Evolutionary conservation across 2,888 invertebrate genomes (phyloP).

Genomic region (Agrochola lota): DNA sequence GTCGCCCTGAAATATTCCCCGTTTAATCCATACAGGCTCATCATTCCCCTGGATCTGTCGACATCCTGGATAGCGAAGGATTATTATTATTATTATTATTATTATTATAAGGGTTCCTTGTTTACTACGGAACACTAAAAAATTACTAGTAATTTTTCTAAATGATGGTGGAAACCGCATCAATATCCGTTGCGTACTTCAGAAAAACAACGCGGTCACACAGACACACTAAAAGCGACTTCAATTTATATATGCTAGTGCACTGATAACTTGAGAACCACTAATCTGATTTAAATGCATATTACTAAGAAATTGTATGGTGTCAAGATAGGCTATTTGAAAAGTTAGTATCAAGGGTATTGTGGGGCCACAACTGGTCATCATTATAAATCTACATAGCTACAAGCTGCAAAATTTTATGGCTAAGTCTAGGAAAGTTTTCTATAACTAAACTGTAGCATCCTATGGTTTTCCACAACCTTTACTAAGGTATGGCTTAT

Average conservation of each 20-base stretch:
- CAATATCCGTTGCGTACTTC: not conserved
- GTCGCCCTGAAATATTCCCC: no score
- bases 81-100: no score
- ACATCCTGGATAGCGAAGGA: no score
- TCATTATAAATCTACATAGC: not conserved
- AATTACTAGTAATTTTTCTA: not conserved
- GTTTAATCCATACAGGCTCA: no score
- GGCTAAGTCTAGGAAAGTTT: not conserved
- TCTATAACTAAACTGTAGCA: not conserved
- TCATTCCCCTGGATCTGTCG: no score
- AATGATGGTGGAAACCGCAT: not conserved
- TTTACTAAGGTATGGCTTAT: not conserved
- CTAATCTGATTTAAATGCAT: not conserved
- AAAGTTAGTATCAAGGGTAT: not conserved
- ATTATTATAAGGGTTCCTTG: no score
- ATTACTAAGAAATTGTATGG: not conserved
- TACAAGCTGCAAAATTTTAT: not conserved
- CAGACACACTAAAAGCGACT: not conserved
- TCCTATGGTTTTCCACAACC: not conserved
- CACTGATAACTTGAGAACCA: not conserved
- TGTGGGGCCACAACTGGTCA: no score
- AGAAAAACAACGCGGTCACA: not conserved
- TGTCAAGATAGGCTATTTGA: not conserved
- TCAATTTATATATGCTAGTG: not conserved
- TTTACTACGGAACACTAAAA: no score